Conservation (phyloP, 2,888 invertebrate genomes). For the Tetheella fluctuosa region DNA sequence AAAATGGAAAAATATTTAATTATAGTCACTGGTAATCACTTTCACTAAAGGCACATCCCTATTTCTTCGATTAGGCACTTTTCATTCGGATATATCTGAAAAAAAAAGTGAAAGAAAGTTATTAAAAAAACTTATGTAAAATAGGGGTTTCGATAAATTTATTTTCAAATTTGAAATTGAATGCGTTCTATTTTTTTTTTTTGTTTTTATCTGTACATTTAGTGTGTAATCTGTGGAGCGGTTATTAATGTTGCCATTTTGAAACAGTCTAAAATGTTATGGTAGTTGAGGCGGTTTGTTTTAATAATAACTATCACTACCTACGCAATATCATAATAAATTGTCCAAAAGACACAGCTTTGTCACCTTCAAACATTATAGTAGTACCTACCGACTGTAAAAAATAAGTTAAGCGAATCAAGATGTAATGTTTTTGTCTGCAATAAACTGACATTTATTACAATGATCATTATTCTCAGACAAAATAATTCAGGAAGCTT, state of each 20-base stretch:
- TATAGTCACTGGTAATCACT: slow-evolving; percentile 53
- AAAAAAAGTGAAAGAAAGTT: slow-evolving; percentile 31
- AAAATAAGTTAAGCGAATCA: background rate
- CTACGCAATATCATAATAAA: no score
- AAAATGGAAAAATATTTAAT: slow-evolving; percentile 25
- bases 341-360: no score
- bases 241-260: background rate
- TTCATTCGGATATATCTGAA: slow-evolving; percentile 56
- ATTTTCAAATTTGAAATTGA: slow-evolving; percentile 16
- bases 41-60: slow-evolving; percentile 76
- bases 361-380: no score
- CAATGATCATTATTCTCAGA: slow-evolving; percentile 34
- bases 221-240: background rate
- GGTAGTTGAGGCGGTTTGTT: no score
- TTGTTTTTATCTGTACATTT: background rate
- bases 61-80: slow-evolving; percentile 63
- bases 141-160: no score
- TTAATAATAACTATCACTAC: no score
- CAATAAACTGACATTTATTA: slow-evolving; percentile 33
- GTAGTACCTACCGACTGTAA: background rate
- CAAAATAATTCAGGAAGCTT: slow-evolving; percentile 35
- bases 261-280: no score
- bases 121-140: no score
- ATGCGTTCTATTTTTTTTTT: slow-evolving; percentile 17
- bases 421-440: slow-evolving; percentile 9